These are phyloP conservation scores for Aricia artaxerxes DNA, from an alignment of 2,888 invertebrate species.

Conservation along the genomic window DNA sequence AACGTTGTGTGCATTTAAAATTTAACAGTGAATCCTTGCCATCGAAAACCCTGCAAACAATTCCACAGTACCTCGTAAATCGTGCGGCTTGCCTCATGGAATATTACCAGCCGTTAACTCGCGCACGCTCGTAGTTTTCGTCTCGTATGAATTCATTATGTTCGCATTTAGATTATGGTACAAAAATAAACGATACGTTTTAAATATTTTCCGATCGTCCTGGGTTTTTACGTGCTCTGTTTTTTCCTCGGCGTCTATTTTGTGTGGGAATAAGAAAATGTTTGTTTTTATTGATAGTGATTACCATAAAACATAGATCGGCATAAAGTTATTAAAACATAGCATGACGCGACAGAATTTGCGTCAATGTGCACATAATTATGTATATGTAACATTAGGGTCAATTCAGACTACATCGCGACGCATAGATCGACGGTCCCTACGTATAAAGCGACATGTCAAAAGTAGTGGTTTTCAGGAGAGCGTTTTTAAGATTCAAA, in stretches of 20 bases:
- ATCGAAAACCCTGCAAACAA: not conserved
- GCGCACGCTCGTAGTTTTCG: not conserved
- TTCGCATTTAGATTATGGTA: not conserved
- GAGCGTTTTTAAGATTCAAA: too few relatives aligned
- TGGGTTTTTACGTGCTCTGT: not conserved
- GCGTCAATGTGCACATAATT: too few relatives aligned
- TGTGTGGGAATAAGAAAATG: not conserved
- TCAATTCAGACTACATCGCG: too few relatives aligned
- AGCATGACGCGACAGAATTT: too few relatives aligned
- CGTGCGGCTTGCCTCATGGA: not conserved
- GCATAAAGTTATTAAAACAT: too few relatives aligned
- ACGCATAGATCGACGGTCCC: too few relatives aligned
- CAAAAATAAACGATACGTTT: not conserved
- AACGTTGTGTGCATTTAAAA: not conserved
- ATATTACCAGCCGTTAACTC: not conserved
- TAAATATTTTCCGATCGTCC: not conserved
- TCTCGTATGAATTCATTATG: not conserved
- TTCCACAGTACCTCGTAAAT: conserved; percentile 3
- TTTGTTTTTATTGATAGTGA: not conserved
- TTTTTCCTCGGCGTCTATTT: too few relatives aligned
- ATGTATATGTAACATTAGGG: too few relatives aligned
- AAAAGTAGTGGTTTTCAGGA: too few relatives aligned
- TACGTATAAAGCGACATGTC: too few relatives aligned
- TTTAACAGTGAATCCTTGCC: not conserved
- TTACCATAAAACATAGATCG: not conserved